A percentile compares a stretch with the other conserved stretches of the same genome.
Conservation (phyloP, 2,797 vertebrate genomes). For the Sebastes ruberrimus region DNA sequence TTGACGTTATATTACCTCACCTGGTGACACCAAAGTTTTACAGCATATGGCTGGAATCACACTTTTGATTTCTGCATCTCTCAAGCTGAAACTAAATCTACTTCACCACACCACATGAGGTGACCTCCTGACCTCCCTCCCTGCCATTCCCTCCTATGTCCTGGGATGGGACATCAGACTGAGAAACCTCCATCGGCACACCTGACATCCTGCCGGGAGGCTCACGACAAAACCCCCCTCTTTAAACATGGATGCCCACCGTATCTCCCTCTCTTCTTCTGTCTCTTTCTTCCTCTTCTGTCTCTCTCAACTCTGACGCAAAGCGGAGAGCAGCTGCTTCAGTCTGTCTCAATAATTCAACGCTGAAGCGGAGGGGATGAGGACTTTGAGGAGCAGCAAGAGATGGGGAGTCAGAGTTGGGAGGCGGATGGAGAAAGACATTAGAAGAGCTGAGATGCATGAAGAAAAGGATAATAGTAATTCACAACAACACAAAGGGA, state of each 20-base stretch:
- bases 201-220: conserved; percentile 76
- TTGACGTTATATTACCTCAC: background rate
- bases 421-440: conserved; percentile 34
- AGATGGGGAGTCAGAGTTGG: conserved; percentile 48
- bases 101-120: conserved; percentile 3
- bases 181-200: conserved; percentile 65
- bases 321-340: conserved; percentile 76
- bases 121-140: conserved; percentile 56
- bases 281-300: conserved; percentile 34
- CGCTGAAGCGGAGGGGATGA: conserved; percentile 60
- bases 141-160: background rate
- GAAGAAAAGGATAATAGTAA: background rate
- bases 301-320: conserved; percentile 66
- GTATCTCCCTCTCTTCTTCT: conserved; percentile 27
- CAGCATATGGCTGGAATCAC: background rate
- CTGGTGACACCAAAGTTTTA: background rate
- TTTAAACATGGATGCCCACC: conserved; percentile 83
- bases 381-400: conserved; percentile 58
- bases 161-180: conserved; percentile 35
- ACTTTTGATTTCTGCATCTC: conserved; percentile 1
- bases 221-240: conserved; percentile 74
- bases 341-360: conserved; percentile 81
- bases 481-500: background rate
- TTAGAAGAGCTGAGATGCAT: background rate
- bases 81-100: background rate